Conservation (phyloP, 2,797 vertebrate genomes). For the Alauda arvensis region DNA sequence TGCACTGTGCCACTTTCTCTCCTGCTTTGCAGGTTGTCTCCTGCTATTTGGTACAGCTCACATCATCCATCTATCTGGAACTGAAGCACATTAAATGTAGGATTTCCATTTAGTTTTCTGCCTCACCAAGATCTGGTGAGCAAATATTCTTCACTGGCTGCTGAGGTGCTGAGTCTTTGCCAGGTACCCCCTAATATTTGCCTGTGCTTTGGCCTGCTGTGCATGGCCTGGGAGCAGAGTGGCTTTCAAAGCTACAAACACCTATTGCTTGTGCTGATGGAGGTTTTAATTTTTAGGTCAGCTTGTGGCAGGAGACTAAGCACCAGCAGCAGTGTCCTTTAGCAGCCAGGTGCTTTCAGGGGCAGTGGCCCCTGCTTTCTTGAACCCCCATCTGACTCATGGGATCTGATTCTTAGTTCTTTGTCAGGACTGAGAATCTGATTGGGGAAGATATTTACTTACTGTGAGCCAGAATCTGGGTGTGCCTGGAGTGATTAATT, state of each 20-base stretch:
- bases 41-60: neutral
- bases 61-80: neutral
- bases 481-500: neutral
- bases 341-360: neutral
- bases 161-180: neutral
- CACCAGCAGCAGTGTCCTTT: neutral
- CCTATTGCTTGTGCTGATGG: neutral
- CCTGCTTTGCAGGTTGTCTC: neutral
- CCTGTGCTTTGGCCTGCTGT: neutral
- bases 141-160: neutral
- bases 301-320: neutral
- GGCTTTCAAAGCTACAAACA: neutral
- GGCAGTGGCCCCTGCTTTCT: neutral
- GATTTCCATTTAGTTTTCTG: neutral
- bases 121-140: neutral
- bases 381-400: neutral
- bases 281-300: neutral
- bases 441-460: neutral
- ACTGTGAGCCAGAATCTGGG: constrained; percentile 1
- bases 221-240: neutral
- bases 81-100: neutral
- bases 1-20: neutral
- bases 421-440: neutral
- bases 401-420: neutral
- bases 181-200: neutral